These are phyloP conservation scores for Psix sp. DNA, from an alignment of 1,140 invertebrate genomes.

Conservation along the genomic window DNA sequence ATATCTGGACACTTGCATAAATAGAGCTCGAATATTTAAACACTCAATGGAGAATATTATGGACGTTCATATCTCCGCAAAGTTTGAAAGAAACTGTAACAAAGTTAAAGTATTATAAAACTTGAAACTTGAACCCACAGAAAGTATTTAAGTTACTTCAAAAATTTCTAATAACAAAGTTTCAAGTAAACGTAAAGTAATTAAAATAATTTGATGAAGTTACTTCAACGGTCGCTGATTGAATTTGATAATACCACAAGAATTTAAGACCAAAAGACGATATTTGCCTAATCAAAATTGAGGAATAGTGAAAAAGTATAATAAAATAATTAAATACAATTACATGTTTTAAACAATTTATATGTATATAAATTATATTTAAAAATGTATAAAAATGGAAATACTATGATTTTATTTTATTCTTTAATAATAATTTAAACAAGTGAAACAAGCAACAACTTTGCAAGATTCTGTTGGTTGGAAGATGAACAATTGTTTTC, in stretches of 20 bases:
- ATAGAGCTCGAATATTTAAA: too few relatives aligned
- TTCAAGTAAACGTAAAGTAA: constrained; percentile 48
- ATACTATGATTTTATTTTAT: too few relatives aligned
- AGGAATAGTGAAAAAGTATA: too few relatives aligned
- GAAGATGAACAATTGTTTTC: constrained; percentile 4
- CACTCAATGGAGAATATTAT: constrained; percentile 10
- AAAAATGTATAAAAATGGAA: too few relatives aligned
- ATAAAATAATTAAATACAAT: too few relatives aligned
- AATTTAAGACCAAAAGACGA: constrained; percentile 1
- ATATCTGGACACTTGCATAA: too few relatives aligned
- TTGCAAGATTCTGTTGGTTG: not conserved
- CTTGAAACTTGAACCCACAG: constrained; percentile 36
- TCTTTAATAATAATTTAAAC: too few relatives aligned
- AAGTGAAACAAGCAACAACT: too few relatives aligned
- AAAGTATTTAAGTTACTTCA: constrained; percentile 32
- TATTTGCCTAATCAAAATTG: too few relatives aligned
- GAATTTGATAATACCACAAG: constrained; percentile 18
- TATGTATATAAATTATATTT: too few relatives aligned
- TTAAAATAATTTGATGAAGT: constrained; percentile 46
- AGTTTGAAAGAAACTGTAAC: constrained; percentile 39
- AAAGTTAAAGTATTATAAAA: constrained; percentile 46
- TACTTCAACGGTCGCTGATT: constrained; percentile 31
- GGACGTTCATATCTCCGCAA: constrained; percentile 25
- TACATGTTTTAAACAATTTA: too few relatives aligned
- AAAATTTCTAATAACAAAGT: constrained; percentile 50